phyloP scores from a whole-genome alignment of 2,797 vertebrate genomes.

The Hyperoplus lanceolatus region DNA sequence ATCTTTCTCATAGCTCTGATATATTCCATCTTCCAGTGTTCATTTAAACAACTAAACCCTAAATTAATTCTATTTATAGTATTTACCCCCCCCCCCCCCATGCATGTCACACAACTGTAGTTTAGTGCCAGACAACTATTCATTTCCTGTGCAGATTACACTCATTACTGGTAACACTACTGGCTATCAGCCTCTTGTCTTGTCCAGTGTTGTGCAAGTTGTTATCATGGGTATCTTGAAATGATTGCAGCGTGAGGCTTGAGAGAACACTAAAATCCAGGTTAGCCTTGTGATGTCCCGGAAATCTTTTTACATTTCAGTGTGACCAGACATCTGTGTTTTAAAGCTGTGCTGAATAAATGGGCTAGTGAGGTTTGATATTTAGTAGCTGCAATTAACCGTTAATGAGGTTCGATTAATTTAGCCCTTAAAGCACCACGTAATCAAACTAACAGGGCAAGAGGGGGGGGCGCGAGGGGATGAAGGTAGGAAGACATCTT shows the following conservation, averaged over 20 bases:
- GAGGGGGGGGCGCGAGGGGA: too few relatives aligned
- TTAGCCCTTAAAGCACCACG: too few relatives aligned
- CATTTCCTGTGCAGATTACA: constrained; percentile 56
- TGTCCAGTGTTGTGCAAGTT: background rate
- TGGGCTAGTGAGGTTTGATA: constrained; percentile 3
- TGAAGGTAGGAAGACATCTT: too few relatives aligned
- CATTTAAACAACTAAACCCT: constrained; percentile 7
- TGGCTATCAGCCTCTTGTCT: constrained; percentile 4
- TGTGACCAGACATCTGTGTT: constrained; percentile 16
- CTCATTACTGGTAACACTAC: constrained; percentile 49
- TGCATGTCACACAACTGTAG: constrained; percentile 13
- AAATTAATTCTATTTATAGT: constrained; percentile 22
- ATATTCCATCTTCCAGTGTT: background rate
- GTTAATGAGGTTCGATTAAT: too few relatives aligned
- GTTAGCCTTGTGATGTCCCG: constrained; percentile 1
- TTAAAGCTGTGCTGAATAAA: constrained; percentile 11
- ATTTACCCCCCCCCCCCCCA: background rate
- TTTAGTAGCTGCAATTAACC: too few relatives aligned
- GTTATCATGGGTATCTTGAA: constrained; percentile 15
- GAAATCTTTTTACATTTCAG: constrained; percentile 5
- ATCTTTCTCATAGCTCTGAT: background rate
- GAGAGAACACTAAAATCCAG: background rate
- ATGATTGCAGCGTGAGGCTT: background rate
- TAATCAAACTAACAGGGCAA: too few relatives aligned
- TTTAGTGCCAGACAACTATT: constrained; percentile 20